A percentile compares a stretch with the other conserved stretches of the same genome.
Evolutionary conservation across 2,888 invertebrate genomes (phyloP).

Genomic region (Exephanes ischioxanthus): DNA sequence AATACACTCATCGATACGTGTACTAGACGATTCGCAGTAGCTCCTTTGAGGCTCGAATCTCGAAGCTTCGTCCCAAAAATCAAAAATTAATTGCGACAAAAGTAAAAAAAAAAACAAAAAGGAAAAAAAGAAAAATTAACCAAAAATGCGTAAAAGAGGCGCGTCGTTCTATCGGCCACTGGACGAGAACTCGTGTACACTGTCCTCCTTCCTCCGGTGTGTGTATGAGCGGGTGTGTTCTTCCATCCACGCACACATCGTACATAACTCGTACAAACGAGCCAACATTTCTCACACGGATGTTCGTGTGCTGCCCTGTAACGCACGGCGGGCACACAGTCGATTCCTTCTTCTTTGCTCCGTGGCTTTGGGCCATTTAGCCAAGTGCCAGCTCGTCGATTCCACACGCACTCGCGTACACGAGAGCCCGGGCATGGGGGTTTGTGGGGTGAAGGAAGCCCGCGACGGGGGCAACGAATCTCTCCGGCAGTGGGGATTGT

Average conservation of each 20-base stretch:
- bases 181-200: constrained; percentile 48
- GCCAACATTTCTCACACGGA: constrained; percentile 33
- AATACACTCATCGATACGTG: no score
- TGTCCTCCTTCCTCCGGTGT: constrained; percentile 52
- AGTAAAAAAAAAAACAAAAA: not conserved
- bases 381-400: not conserved
- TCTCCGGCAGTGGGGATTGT: constrained; percentile 62
- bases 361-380: not conserved
- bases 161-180: constrained; percentile 52
- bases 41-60: not conserved
- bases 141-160: constrained; percentile 1
- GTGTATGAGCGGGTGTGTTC: constrained; percentile 19
- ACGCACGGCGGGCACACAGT: not conserved
- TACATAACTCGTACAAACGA: constrained; percentile 29
- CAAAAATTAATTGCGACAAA: not conserved
- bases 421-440: constrained; percentile 38
- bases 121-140: not conserved
- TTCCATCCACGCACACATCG: constrained; percentile 24
- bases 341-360: not conserved
- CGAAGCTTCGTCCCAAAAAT: not conserved
- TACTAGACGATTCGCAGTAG: not conserved
- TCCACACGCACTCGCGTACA: constrained; percentile 25
- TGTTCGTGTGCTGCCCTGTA: not conserved
- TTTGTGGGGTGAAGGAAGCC: constrained; percentile 62
- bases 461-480: constrained; percentile 65